A percentile compares a stretch with the other conserved stretches of the same genome.
Evolutionary conservation across 1,140 invertebrate species (phyloP).

Genomic region (Drosophila sucinea): DNA sequence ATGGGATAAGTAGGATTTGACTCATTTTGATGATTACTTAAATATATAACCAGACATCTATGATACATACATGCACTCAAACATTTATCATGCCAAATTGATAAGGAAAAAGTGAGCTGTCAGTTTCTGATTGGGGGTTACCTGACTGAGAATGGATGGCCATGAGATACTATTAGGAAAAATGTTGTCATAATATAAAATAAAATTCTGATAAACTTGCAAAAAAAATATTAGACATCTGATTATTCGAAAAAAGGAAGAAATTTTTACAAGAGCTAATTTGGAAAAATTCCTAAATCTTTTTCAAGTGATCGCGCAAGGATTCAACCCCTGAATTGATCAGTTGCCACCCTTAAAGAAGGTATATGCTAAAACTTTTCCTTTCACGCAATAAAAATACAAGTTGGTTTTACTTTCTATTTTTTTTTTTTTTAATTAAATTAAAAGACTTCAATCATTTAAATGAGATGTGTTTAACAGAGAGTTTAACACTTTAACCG

Average conservation of each 20-base stretch:
- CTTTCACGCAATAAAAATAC: background rate
- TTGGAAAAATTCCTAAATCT: background rate
- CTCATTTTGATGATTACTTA: constrained; percentile 1
- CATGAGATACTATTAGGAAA: constrained; percentile 1
- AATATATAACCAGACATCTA: background rate
- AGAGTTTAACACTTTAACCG: constrained; percentile 54
- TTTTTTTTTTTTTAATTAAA: background rate
- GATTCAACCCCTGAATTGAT: background rate
- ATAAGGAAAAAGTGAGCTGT: constrained; percentile 4
- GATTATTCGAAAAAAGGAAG: too few relatives aligned
- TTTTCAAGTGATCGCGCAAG: background rate
- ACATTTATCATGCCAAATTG: background rate
- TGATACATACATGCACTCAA: background rate
- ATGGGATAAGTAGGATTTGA: constrained; percentile 1
- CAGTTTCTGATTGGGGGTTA: constrained; percentile 1
- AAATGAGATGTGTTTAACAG: background rate
- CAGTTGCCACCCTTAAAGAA: background rate
- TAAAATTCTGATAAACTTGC: background rate
- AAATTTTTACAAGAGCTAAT: background rate
- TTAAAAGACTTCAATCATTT: constrained; percentile 10
- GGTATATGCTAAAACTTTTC: background rate
- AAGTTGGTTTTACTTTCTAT: background rate
- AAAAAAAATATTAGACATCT: background rate
- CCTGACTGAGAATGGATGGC: background rate
- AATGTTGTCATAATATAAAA: constrained; percentile 6